A percentile compares a stretch with the other conserved stretches of the same genome.
Evolutionary conservation across 2,113 vertebrate species (phyloP).

Genomic region (Gallinago paraguaiae): DNA sequence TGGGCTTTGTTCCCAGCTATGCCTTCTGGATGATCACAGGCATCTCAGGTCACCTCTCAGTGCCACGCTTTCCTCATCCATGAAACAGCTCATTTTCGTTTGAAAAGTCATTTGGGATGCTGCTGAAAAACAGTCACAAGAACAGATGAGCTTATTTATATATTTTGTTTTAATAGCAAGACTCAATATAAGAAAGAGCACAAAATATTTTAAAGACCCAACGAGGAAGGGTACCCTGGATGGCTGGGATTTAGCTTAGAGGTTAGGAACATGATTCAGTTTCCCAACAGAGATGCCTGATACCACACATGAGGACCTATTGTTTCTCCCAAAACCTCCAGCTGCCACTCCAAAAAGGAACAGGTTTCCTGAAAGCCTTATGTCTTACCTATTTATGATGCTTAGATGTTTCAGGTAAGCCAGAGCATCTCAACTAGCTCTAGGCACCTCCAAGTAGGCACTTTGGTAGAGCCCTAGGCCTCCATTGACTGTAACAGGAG

Average conservation of each 20-base stretch:
- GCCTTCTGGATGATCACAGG: not conserved
- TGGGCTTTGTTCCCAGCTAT: not conserved
- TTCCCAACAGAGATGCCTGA: not conserved
- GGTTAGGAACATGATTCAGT: not conserved
- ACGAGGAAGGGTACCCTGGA: not conserved
- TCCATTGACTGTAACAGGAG: not conserved
- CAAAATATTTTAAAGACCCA: not conserved
- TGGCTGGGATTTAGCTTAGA: not conserved
- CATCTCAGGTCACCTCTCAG: no score
- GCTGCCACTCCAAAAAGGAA: not conserved
- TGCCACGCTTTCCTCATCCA: no score
- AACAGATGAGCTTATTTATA: not conserved
- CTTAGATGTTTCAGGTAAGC: not conserved
- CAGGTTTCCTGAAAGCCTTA: not conserved
- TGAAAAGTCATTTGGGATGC: no score
- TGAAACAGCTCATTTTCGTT: no score
- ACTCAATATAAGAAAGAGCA: not conserved
- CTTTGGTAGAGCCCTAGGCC: not conserved
- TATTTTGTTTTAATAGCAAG: not conserved
- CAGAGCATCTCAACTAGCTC: not conserved
- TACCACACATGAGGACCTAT: fast-evolving
- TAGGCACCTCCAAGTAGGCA: not conserved
- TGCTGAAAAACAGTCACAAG: no score
- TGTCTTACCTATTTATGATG: not conserved
- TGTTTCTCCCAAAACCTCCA: not conserved